Conservation (phyloP, 2,797 vertebrate genomes). For the Betta splendens region DNA sequence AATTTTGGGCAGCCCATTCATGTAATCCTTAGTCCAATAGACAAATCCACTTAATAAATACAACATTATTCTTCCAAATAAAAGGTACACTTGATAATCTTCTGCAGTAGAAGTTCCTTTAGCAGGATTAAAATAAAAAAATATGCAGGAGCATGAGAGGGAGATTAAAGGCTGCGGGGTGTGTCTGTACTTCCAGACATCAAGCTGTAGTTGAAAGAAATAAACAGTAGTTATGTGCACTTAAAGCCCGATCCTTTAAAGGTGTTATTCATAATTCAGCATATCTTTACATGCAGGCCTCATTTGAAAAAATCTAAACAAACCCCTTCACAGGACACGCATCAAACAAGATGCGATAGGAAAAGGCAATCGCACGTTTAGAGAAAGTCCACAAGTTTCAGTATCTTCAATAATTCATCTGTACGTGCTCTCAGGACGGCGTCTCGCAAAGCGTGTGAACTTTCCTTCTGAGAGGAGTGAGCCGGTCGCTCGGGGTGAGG, state of each 20-base stretch:
- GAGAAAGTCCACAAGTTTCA: conserved; percentile 35
- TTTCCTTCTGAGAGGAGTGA: conserved; percentile 18
- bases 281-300: conserved; percentile 14
- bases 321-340: conserved; percentile 15
- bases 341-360: conserved; percentile 22
- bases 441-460: conserved; percentile 29
- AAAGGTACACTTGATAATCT: conserved; percentile 40
- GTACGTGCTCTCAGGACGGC: conserved; percentile 30
- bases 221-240: neutral
- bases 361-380: conserved; percentile 27
- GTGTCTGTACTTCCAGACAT: neutral
- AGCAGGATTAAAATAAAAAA: conserved; percentile 48
- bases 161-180: conserved; percentile 31
- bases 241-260: conserved; percentile 11
- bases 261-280: conserved; percentile 10
- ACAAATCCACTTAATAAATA: conserved; percentile 43
- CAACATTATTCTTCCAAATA: conserved; percentile 40
- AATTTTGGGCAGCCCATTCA: conserved; percentile 22
- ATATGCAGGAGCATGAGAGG: conserved; percentile 25
- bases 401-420: conserved; percentile 46
- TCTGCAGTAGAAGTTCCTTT: conserved; percentile 35
- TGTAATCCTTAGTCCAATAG: conserved; percentile 41
- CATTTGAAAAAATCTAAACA: conserved; percentile 1
- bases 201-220: conserved; percentile 11
- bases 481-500: conserved; percentile 13